Percentiles rank a stretch among this genome's conserved stretches.
phyloP scores from a whole-genome alignment of 2,113 vertebrate genomes.

The Saiga tatarica region DNA sequence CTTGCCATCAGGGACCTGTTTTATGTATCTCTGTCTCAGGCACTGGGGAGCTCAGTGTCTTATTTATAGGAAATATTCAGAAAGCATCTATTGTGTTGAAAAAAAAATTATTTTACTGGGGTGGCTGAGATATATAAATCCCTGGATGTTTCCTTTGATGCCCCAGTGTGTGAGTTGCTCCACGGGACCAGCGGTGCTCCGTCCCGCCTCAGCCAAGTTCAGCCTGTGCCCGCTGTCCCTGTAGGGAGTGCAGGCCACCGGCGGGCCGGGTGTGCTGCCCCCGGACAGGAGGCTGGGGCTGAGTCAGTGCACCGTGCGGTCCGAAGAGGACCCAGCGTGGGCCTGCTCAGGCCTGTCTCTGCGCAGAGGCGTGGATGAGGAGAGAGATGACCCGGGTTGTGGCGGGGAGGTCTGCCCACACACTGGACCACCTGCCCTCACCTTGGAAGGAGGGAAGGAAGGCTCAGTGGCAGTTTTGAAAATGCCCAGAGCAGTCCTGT shows the following conservation, averaged over 20 bases:
- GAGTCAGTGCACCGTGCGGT: conserved; percentile 10
- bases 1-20: not conserved
- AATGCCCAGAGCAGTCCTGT: not conserved
- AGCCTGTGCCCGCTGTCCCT: rapidly evolving
- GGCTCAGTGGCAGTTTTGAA: not conserved
- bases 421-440: not conserved
- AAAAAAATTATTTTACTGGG: not conserved
- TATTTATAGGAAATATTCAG: not conserved
- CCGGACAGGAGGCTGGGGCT: not conserved
- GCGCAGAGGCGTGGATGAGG: conserved; percentile 46
- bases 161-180: not conserved
- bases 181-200: not conserved
- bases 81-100: not conserved
- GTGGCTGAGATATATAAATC: not conserved
- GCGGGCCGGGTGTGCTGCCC: not conserved
- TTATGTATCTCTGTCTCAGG: not conserved
- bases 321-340: conserved; percentile 11
- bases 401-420: not conserved
- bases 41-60: not conserved
- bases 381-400: not conserved
- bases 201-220: not conserved
- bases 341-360: not conserved
- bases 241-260: rapidly evolving
- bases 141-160: not conserved
- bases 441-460: not conserved